These are phyloP conservation scores for Lophius americanus DNA, from an alignment of 2,797 vertebrate species.

Conservation along the genomic window DNA sequence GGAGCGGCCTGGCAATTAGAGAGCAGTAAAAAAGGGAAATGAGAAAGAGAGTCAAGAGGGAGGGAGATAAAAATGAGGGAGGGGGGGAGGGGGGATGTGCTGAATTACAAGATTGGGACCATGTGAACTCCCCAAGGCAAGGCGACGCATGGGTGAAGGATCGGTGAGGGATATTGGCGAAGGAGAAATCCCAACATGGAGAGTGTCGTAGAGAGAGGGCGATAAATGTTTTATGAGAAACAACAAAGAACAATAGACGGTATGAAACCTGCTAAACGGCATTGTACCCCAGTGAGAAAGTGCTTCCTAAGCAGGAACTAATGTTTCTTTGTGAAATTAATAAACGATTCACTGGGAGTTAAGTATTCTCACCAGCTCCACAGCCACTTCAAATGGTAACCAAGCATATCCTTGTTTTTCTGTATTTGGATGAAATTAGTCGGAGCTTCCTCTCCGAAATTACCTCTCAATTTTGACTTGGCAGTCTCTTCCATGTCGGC, in stretches of 20 bases:
- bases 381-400: neutral
- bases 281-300: neutral
- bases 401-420: conserved; percentile 6
- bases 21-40: conserved; percentile 83
- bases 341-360: conserved; percentile 2
- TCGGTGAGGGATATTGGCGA: conserved; percentile 50
- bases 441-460: conserved; percentile 1
- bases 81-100: conserved; percentile 68
- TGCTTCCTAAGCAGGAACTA: neutral
- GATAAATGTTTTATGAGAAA: conserved; percentile 2
- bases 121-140: conserved; percentile 82
- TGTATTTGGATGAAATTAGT: conserved; percentile 13
- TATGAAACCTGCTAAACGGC: neutral
- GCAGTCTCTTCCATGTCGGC: conserved; percentile 6
- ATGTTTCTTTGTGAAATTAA: neutral
- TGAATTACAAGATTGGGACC: conserved; percentile 89
- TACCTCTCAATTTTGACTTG: conserved; percentile 3
- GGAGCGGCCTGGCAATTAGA: conserved; percentile 83
- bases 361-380: neutral
- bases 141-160: conserved; percentile 51
- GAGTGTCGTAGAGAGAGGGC: conserved; percentile 7
- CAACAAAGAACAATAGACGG: neutral
- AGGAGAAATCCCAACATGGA: conserved; percentile 27
- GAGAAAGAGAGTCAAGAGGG: conserved; percentile 61
- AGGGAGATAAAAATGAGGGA: conserved; percentile 20